Evolutionary conservation across 2,888 invertebrate species (phyloP), one percentile per base, ranked within the genome.

Genomic region (Drosophila quinaria): DNA sequence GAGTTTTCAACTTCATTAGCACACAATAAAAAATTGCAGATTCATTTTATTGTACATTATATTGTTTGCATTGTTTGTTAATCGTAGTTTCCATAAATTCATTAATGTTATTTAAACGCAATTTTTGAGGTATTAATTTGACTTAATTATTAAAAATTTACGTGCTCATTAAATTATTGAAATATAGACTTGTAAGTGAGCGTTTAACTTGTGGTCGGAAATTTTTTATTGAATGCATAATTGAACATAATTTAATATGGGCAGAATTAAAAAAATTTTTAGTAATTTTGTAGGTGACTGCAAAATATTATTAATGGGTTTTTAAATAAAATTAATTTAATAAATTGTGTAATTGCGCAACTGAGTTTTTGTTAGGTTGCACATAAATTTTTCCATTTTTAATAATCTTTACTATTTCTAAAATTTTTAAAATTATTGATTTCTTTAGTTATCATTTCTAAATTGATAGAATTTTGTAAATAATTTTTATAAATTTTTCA

Each of bases 1-100:
- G 89, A 84, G 73, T 80, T 55, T 69, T 69, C 31, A 65, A 49
- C 63, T 81, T 87, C 56, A 89, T 85, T 85, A 89, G 85, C 89
- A 85, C 85, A 85, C 87, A 85, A 85, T 85, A 78, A 84, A 84
- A 62, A 29, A 42, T 37, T 56, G 39, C 65, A 47, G 70, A 70
- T 62, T 42, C 37, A 54, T 25, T 62, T 54, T 58, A 15, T 22
- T 25, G 56, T 33, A 17, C 17, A 52, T n/a, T n/a, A 17, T 47
- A 67, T 62, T 66, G 70, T 74, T 65, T 66, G 70, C 61, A 64
- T 72, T 62, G 74, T 74, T 82, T 56, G 60, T 69, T 47, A 31
- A 31, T n/a, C 54, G 41, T 70, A 58, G 70, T 80, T 70, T 63
- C 65, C 64, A 72, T 64, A 74, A 77, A 77, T 17, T 74, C 51